phyloP scores from a whole-genome alignment of 2,113 vertebrate species.

The Odobenus rosmarus region DNA sequence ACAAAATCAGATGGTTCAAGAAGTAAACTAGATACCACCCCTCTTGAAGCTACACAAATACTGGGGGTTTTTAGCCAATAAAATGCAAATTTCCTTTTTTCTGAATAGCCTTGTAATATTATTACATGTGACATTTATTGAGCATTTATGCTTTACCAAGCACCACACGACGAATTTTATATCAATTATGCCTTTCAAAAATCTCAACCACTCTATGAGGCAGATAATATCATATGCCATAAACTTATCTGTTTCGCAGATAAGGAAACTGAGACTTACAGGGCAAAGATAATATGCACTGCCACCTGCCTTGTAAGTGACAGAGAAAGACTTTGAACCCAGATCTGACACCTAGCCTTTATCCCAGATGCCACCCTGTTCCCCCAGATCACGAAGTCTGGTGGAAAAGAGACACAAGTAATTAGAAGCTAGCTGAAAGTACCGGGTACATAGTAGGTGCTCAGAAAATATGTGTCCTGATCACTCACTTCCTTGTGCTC shows the following conservation, averaged over 20 bases:
- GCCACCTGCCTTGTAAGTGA: neutral
- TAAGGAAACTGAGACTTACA: neutral
- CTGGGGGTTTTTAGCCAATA: neutral
- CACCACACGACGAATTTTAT: neutral
- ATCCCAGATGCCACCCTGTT: neutral
- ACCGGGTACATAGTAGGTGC: neutral
- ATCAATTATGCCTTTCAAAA: neutral
- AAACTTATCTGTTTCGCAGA: neutral
- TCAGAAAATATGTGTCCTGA: neutral
- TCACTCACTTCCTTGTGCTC: neutral
- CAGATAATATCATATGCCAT: neutral
- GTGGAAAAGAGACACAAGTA: neutral
- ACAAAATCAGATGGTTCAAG: conserved; percentile 19
- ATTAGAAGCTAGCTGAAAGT: neutral
- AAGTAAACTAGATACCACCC: neutral
- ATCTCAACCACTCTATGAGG: neutral
- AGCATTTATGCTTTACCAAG: neutral
- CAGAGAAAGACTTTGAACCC: neutral
- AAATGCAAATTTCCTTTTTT: neutral
- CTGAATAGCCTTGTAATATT: neutral
- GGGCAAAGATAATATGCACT: accelerated
- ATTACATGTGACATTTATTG: neutral
- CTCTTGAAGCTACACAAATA: neutral
- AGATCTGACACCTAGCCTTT: neutral
- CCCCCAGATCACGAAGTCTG: neutral